Evolutionary conservation across 2,113 vertebrate species (phyloP).

Genomic region (Thomomys bottae): DNA sequence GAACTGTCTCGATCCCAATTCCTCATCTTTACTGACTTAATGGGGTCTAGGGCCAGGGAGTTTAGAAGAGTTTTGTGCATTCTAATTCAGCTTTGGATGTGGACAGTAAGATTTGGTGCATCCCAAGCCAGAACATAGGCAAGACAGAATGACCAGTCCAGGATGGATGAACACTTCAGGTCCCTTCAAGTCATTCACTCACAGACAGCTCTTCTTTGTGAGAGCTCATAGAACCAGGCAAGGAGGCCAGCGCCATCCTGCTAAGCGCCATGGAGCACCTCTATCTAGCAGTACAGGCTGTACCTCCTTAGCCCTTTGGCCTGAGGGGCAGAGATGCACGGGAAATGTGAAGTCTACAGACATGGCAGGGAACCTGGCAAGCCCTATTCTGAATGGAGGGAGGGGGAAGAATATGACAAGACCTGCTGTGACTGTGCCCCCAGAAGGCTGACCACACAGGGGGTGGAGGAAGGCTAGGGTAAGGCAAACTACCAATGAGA

Average conservation of each 20-base stretch:
- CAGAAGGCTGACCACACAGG: background rate
- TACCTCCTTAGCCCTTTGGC: background rate
- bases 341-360: background rate
- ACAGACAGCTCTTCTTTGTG: background rate
- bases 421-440: background rate
- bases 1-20: background rate
- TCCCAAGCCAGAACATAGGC: no score
- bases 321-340: no score
- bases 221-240: background rate
- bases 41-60: background rate
- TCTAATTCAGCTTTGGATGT: no score
- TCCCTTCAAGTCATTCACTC: no score
- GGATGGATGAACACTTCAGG: no score
- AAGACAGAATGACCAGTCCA: background rate
- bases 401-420: background rate
- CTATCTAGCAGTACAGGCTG: background rate
- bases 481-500: background rate
- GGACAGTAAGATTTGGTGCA: background rate
- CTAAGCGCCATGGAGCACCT: background rate
- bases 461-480: rapidly evolving
- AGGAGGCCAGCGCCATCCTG: background rate
- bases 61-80: background rate
- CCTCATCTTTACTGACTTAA: no score
- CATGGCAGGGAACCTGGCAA: background rate
- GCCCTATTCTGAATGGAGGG: no score